Evolutionary conservation across 2,888 invertebrate genomes (phyloP).

Genomic region (Dexiosoma caninum): DNA sequence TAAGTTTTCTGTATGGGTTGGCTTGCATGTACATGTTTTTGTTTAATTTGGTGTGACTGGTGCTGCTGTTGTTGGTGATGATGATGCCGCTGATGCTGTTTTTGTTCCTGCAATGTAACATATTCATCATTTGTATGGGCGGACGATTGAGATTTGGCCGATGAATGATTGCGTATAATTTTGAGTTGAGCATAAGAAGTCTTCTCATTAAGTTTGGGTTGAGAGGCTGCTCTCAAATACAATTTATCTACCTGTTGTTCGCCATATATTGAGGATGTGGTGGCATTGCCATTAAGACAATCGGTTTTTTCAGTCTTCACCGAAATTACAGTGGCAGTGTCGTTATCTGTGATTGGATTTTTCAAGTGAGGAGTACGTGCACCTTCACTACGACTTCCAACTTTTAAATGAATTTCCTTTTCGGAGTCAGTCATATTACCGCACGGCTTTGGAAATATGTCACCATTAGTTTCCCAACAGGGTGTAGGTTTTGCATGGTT

Average conservation of each 20-base stretch:
- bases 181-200: slow-evolving; percentile 76
- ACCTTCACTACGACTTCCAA: slow-evolving; percentile 84
- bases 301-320: slow-evolving; percentile 64
- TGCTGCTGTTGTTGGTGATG: slow-evolving; percentile 33
- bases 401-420: slow-evolving; percentile 81
- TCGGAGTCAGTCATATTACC: slow-evolving; percentile 90
- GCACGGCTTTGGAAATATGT: slow-evolving; percentile 88
- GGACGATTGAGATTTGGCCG: slow-evolving; percentile 46
- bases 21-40: slow-evolving; percentile 67
- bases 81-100: slow-evolving; percentile 61
- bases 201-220: slow-evolving; percentile 78
- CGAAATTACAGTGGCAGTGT: slow-evolving; percentile 66
- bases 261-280: slow-evolving; percentile 78
- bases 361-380: slow-evolving; percentile 79
- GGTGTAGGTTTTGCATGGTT: slow-evolving; percentile 80
- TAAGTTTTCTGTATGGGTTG: slow-evolving; percentile 66
- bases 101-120: slow-evolving; percentile 68
- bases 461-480: slow-evolving; percentile 90
- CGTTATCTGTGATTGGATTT: slow-evolving; percentile 63
- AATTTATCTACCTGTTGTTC: slow-evolving; percentile 86
- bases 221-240: slow-evolving; percentile 82
- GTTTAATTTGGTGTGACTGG: slow-evolving; percentile 66
- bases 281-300: slow-evolving; percentile 60
- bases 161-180: slow-evolving; percentile 72
- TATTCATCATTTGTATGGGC: slow-evolving; percentile 71